These are phyloP conservation scores for Hipparchia sbordonii DNA, from an alignment of 2,888 invertebrate species.

Conservation along the genomic window DNA sequence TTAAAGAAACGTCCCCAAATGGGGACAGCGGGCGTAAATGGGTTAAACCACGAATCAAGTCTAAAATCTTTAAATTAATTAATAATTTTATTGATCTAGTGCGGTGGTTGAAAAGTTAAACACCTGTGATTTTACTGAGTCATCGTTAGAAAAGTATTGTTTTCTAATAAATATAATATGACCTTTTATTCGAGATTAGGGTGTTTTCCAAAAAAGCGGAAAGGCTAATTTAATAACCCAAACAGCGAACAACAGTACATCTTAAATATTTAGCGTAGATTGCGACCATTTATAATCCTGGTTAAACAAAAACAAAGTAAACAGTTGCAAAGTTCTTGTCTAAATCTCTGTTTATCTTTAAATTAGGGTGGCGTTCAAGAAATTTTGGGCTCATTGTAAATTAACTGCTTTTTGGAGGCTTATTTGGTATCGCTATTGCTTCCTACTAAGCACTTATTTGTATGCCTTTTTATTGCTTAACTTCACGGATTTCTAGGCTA, in stretches of 20 bases:
- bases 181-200: not conserved
- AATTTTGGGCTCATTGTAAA: constrained; percentile 2
- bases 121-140: too few relatives aligned
- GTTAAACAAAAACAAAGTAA: constrained; percentile 15
- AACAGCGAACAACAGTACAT: not conserved
- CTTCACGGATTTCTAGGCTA: too few relatives aligned
- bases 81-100: too few relatives aligned
- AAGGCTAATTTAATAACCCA: constrained; percentile 11
- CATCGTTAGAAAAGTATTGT: too few relatives aligned
- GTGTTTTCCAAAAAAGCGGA: not conserved
- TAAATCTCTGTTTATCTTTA: constrained; percentile 17
- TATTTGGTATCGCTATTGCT: not conserved
- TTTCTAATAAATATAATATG: too few relatives aligned
- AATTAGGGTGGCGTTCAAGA: constrained; percentile 8
- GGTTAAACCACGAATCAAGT: too few relatives aligned
- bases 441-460: not conserved
- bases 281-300: constrained; percentile 10
- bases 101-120: too few relatives aligned
- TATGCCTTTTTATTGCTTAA: not conserved
- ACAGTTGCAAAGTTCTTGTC: constrained; percentile 8
- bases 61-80: too few relatives aligned
- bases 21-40: too few relatives aligned
- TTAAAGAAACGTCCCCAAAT: too few relatives aligned
- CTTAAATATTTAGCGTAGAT: constrained; percentile 8
- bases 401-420: not conserved